phyloP scores from a whole-genome alignment of 2,888 invertebrate genomes.

The Cantharis lateralis region DNA sequence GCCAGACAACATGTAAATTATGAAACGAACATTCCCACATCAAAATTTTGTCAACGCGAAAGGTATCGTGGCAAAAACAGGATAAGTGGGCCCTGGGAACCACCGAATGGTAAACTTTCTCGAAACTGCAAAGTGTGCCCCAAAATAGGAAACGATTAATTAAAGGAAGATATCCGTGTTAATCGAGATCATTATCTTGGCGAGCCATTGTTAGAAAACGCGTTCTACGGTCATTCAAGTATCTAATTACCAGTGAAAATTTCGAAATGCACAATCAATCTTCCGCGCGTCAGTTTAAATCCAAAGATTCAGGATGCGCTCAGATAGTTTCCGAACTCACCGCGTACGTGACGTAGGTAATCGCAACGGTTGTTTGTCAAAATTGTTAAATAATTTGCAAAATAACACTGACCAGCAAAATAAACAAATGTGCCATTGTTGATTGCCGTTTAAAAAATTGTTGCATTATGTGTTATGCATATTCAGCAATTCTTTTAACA shows the following conservation, averaged over 20 bases:
- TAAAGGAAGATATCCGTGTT: not conserved
- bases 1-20: not conserved
- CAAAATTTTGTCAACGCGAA: not conserved
- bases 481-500: not conserved
- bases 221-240: not conserved
- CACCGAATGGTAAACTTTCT: not conserved
- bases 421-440: not conserved
- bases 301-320: not conserved
- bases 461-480: not conserved
- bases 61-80: not conserved
- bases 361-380: not conserved
- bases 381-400: not conserved
- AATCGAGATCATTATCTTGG: not conserved
- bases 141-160: not conserved
- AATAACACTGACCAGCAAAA: not conserved
- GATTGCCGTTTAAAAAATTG: not conserved
- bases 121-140: not conserved
- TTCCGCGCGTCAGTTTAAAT: not conserved
- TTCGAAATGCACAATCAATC: not conserved
- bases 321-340: not conserved
- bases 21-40: not conserved
- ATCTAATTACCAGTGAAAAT: not conserved
- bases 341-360: too few relatives aligned
- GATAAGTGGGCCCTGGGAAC: not conserved
- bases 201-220: not conserved